Conservation (phyloP, 2,888 invertebrate species). For the Philereme vetulata region DNA sequence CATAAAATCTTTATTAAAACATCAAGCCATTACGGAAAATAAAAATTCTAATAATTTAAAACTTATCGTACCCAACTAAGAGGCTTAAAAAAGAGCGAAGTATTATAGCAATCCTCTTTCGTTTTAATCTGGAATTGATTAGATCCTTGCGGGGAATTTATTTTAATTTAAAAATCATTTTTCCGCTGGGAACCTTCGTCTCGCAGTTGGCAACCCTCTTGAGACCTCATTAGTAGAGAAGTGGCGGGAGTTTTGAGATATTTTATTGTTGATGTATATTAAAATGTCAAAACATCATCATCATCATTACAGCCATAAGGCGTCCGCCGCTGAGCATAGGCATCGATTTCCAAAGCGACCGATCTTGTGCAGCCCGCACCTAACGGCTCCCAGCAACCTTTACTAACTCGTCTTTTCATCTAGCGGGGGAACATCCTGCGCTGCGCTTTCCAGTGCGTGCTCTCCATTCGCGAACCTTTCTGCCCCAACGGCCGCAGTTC, state of each 20-base stretch:
- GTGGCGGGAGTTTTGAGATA: conserved; percentile 24
- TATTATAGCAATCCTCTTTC: conserved; percentile 56
- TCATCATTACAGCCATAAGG: too few relatives aligned
- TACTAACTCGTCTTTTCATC: too few relatives aligned
- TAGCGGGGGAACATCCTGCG: too few relatives aligned
- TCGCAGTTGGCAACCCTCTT: conserved; percentile 47
- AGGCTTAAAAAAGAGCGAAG: conserved; percentile 42
- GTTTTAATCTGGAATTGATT: conserved; percentile 69
- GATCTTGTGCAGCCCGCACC: too few relatives aligned
- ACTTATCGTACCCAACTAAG: conserved; percentile 18
- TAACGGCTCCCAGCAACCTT: too few relatives aligned
- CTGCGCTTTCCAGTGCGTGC: too few relatives aligned
- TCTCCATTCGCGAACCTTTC: too few relatives aligned
- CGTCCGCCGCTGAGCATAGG: too few relatives aligned
- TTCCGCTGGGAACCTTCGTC: conserved; percentile 37
- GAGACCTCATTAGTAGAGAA: conserved; percentile 66
- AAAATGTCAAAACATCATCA: not conserved
- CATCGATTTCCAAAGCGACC: too few relatives aligned
- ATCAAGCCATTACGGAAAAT: not conserved
- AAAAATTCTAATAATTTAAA: conserved; percentile 13
- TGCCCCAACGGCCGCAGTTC: too few relatives aligned
- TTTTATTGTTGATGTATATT: conserved; percentile 23
- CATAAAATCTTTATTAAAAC: too few relatives aligned
- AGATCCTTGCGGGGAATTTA: conserved; percentile 53
- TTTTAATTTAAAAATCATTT: conserved; percentile 69